These are phyloP conservation scores for Eristalinus aeneus DNA, from an alignment of 2,888 invertebrate species.

Conservation along the genomic window DNA sequence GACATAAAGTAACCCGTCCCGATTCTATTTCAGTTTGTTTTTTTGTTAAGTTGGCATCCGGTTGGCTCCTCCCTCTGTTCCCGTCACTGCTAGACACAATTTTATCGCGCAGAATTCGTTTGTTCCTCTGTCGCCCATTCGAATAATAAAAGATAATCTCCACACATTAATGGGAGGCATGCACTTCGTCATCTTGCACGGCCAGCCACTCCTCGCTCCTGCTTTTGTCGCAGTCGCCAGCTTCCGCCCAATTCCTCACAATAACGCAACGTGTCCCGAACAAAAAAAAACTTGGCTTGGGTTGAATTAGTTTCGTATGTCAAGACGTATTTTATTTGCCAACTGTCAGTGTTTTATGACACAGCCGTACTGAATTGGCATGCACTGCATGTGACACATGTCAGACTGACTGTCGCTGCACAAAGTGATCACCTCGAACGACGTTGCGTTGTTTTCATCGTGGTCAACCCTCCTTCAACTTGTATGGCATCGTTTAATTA, in stretches of 20 bases:
- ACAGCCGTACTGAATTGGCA: conserved; percentile 7
- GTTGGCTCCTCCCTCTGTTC: not conserved
- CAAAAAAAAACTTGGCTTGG: conserved; percentile 30
- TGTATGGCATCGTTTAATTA: conserved; percentile 53
- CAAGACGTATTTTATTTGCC: conserved; percentile 35
- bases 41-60: not conserved
- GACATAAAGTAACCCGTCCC: not conserved
- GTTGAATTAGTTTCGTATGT: conserved; percentile 21
- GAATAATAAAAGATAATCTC: conserved; percentile 6
- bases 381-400: conserved; percentile 28
- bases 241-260: conserved; percentile 11
- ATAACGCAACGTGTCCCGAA: not conserved
- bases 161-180: not conserved
- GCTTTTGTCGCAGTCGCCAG: not conserved
- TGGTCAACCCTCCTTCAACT: conserved; percentile 29
- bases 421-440: conserved; percentile 39
- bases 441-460: not conserved
- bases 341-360: conserved; percentile 35
- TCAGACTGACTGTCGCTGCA: conserved; percentile 27
- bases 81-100: not conserved
- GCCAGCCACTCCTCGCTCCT: not conserved
- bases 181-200: not conserved
- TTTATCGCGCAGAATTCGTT: not conserved
- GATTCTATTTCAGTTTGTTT: not conserved
- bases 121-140: not conserved